phyloP scores from a whole-genome alignment of 2,113 vertebrate genomes.

The Propithecus coquereli region DNA sequence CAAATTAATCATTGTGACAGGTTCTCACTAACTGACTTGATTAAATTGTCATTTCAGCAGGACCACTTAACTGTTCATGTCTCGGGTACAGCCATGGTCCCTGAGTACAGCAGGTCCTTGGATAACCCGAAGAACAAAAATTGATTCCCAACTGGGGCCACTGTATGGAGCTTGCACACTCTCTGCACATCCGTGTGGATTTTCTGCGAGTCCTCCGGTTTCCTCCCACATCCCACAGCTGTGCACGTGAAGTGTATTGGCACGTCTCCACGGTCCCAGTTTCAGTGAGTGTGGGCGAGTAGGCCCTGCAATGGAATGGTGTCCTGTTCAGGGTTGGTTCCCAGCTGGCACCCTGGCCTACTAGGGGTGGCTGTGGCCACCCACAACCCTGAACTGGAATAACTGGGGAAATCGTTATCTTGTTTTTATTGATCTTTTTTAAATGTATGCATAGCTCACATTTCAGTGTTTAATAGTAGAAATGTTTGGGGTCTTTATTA shows the following conservation, averaged over 20 bases:
- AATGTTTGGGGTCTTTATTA: not conserved
- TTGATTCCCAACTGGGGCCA: not conserved
- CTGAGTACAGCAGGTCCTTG: not conserved
- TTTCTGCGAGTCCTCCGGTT: not conserved
- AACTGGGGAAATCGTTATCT: not conserved
- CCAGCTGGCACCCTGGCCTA: not conserved
- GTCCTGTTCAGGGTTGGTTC: not conserved
- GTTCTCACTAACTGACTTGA: not conserved
- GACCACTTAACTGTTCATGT: not conserved
- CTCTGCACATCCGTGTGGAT: not conserved
- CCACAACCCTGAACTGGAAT: not conserved
- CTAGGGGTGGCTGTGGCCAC: not conserved
- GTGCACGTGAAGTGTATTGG: not conserved
- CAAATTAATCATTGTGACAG: conserved; percentile 30
- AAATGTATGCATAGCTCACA: not conserved
- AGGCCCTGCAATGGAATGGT: not conserved
- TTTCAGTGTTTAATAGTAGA: not conserved
- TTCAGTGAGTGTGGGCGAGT: not conserved
- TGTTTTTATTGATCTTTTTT: not conserved
- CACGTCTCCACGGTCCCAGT: not conserved
- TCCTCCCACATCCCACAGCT: not conserved
- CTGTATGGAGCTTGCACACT: not conserved
- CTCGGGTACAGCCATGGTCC: not conserved
- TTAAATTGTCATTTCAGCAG: not conserved
- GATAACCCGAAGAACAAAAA: not conserved